Evolutionary conservation across 2,888 invertebrate genomes (phyloP).

Genomic region (Drosophila ezoana): DNA sequence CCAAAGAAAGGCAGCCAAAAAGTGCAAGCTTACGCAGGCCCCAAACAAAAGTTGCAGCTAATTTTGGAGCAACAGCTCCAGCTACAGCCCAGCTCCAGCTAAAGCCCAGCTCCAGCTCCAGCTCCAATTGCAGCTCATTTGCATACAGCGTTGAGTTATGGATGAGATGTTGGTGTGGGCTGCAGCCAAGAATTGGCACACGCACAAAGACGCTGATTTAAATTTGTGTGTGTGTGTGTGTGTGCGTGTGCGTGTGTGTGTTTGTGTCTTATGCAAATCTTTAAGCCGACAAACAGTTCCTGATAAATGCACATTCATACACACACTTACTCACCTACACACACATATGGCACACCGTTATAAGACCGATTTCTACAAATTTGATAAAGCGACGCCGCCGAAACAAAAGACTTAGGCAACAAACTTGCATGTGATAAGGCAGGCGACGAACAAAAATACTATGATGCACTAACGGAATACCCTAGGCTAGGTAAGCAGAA

Average conservation of each 20-base stretch:
- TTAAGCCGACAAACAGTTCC: slow-evolving; percentile 68
- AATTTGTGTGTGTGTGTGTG: slow-evolving; percentile 8
- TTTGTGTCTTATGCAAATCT: slow-evolving; percentile 70
- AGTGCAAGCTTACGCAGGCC: slow-evolving; percentile 55
- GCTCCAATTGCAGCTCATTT: slow-evolving; percentile 62
- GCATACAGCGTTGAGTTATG: slow-evolving; percentile 58
- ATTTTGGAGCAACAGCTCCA: slow-evolving; percentile 41
- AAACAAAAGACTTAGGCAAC: slow-evolving; percentile 75
- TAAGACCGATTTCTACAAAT: slow-evolving; percentile 68
- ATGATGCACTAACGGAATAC: slow-evolving; percentile 14
- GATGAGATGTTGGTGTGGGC: slow-evolving; percentile 55
- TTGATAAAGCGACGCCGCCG: slow-evolving; percentile 56
- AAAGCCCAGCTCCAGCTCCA: slow-evolving; percentile 15
- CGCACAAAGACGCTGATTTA: slow-evolving; percentile 63
- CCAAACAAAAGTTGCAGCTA: slow-evolving; percentile 69
- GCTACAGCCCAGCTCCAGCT: slow-evolving; percentile 7
- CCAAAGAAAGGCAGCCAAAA: slow-evolving; percentile 65
- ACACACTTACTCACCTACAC: slow-evolving; percentile 6
- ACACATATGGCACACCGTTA: slow-evolving; percentile 52
- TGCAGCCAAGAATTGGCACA: slow-evolving; percentile 66
- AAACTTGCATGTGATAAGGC: slow-evolving; percentile 60
- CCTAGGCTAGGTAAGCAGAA: background rate
- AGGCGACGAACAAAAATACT: background rate
- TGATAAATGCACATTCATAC: slow-evolving; percentile 57
- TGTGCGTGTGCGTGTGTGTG: slow-evolving; percentile 13